phyloP scores from a whole-genome alignment of 2,888 invertebrate genomes.

The Drosophila mulleri region DNA sequence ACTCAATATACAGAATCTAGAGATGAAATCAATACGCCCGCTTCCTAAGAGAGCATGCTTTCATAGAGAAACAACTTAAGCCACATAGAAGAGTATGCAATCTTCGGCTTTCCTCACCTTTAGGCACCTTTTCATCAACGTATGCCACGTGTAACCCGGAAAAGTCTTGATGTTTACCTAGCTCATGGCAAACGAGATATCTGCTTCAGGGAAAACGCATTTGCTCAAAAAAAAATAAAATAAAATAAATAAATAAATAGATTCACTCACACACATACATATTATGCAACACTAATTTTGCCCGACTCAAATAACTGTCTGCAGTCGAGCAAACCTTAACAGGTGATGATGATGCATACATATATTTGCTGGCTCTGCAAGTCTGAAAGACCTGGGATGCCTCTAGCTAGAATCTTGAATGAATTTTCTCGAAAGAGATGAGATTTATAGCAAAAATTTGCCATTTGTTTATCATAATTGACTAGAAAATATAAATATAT shows the following conservation, averaged over 20 bases:
- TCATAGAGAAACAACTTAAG: background rate
- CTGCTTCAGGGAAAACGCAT: constrained; percentile 10
- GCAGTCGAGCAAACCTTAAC: background rate
- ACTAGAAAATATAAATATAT: background rate
- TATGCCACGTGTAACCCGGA: constrained; percentile 45
- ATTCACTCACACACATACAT: background rate
- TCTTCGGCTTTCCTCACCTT: background rate
- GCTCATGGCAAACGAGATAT: constrained; percentile 7
- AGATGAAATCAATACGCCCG: too few species aligned
- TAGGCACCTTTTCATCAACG: background rate
- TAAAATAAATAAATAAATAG: background rate
- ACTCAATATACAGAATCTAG: background rate
- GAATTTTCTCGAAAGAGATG: background rate
- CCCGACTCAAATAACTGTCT: constrained; percentile 1
- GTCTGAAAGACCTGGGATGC: background rate
- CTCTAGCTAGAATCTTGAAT: background rate
- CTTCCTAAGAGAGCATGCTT: too few species aligned
- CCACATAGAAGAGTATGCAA: background rate
- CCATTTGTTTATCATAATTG: background rate
- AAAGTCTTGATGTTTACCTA: constrained; percentile 47
- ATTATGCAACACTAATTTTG: constrained; percentile 5
- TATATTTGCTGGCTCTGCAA: background rate
- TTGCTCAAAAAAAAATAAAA: background rate
- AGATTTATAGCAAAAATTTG: background rate
- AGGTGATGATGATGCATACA: background rate